These are phyloP conservation scores for Temnopleurus reevesii DNA, from an alignment of 53 echinoderm and acorn worm genomes.

Conservation along the genomic window DNA sequence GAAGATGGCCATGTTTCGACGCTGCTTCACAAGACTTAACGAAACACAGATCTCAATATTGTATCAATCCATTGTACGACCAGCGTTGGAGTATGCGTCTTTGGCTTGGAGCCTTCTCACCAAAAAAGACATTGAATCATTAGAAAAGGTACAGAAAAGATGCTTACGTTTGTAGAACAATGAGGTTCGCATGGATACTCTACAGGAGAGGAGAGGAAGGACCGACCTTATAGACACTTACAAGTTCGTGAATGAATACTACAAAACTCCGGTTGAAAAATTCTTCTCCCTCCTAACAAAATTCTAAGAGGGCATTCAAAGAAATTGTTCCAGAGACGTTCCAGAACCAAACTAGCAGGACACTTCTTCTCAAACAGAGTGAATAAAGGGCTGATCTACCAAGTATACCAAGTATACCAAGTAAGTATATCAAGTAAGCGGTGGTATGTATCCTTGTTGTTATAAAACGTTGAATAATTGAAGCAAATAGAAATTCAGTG, in stretches of 20 bases:
- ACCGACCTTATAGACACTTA: background rate
- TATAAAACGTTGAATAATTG: no score
- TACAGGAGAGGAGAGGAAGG: background rate
- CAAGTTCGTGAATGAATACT: background rate
- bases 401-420: no score
- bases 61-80: background rate
- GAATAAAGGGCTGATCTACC: no score
- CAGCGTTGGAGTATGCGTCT: slow-evolving; percentile 41
- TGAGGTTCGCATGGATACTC: background rate
- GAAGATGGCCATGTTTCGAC: background rate
- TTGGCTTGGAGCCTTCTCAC: background rate
- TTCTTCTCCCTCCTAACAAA: background rate
- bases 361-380: no score
- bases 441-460: no score
- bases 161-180: background rate
- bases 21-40: background rate
- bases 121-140: background rate
- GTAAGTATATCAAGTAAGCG: no score
- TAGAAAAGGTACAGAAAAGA: background rate
- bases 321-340: no score
- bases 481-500: no score
- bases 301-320: background rate
- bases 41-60: slow-evolving; percentile 1
- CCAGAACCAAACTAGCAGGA: no score
- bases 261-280: background rate